phyloP scores from a whole-genome alignment of 2,888 invertebrate species.

The Clusia tigrina region DNA sequence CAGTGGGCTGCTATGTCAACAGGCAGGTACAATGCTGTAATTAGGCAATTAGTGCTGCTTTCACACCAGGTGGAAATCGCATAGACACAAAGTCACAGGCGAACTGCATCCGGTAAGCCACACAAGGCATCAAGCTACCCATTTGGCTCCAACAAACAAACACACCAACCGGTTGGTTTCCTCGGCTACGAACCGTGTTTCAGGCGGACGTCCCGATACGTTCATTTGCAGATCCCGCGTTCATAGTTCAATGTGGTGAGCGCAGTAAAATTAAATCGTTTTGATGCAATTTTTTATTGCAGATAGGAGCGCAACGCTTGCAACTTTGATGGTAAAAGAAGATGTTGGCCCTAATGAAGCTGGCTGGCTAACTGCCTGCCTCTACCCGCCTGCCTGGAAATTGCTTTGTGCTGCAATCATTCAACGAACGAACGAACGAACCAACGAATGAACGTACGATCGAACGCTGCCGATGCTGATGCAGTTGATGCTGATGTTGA shows the following conservation, averaged over 20 bases:
- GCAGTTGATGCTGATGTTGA: not conserved
- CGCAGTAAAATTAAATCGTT: not conserved
- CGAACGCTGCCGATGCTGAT: no score
- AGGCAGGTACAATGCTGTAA: constrained; percentile 37
- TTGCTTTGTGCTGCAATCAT: constrained; percentile 4
- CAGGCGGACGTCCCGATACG: not conserved
- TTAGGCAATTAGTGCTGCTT: constrained; percentile 56
- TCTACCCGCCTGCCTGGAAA: constrained; percentile 3
- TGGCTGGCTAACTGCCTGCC: no score
- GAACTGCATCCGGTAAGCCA: not conserved
- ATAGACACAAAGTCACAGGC: not conserved
- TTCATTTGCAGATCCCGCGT: not conserved
- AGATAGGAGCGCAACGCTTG: constrained; percentile 6
- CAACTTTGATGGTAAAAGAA: constrained; percentile 19
- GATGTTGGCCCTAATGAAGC: constrained; percentile 30
- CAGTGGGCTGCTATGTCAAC: constrained; percentile 23
- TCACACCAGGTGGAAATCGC: constrained; percentile 44
- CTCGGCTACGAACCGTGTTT: not conserved
- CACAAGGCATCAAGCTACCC: not conserved
- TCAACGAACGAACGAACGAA: no score
- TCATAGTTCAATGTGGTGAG: not conserved
- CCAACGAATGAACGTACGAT: not conserved
- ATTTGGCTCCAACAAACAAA: not conserved
- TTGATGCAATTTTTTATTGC: constrained; percentile 1
- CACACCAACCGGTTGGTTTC: not conserved